A percentile compares a stretch with the other conserved stretches of the same genome.
These are phyloP conservation scores for Carpatolechia fugitivella DNA, from an alignment of 2,888 invertebrate species.

Conservation along the genomic window DNA sequence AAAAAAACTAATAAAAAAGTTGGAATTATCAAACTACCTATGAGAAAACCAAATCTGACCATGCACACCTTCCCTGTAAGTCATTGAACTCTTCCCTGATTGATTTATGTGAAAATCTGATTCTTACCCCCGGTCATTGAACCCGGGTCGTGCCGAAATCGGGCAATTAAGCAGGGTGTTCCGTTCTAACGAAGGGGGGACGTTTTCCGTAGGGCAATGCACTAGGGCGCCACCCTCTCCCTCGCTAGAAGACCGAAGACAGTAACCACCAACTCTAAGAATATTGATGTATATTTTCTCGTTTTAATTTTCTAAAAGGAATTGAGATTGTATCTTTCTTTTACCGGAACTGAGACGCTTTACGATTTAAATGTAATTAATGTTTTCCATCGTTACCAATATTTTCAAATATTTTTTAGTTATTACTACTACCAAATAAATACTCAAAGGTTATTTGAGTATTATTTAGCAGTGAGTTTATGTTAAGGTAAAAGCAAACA, in stretches of 20 bases:
- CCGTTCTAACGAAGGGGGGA: conserved; percentile 57
- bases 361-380: too few relatives aligned
- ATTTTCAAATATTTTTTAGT: too few relatives aligned
- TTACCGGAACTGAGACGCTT: neutral
- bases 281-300: conserved; percentile 28
- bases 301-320: conserved; percentile 19
- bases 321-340: neutral
- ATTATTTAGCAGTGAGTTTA: too few relatives aligned
- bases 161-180: conserved; percentile 72
- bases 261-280: conserved; percentile 35
- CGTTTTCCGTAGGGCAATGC: conserved; percentile 76
- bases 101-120: conserved; percentile 33
- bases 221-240: conserved; percentile 62
- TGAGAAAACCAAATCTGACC: neutral
- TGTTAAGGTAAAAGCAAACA: too few relatives aligned
- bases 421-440: too few relatives aligned
- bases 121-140: conserved; percentile 48
- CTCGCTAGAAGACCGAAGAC: conserved; percentile 59
- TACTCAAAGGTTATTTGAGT: too few relatives aligned
- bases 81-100: conserved; percentile 29
- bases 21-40: too few relatives aligned
- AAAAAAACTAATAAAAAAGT: too few relatives aligned
- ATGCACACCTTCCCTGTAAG: neutral
- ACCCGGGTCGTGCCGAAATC: conserved; percentile 59
- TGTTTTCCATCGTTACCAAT: too few relatives aligned